Conservation (phyloP, 2,888 invertebrate genomes). For the Lasioglossum lativentre region DNA sequence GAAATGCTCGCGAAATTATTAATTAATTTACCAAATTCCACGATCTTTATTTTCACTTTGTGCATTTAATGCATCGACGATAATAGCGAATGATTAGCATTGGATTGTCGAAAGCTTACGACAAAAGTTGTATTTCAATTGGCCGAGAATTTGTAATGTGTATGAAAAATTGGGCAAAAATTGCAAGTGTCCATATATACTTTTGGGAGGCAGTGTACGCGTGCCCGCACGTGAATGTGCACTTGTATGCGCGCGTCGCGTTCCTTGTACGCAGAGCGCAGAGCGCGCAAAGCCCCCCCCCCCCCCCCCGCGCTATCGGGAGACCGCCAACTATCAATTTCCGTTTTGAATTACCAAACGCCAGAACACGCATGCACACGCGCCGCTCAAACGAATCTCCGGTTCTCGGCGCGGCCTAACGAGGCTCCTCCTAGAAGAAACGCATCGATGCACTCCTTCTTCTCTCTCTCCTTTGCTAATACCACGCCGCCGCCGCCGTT, state of each 20-base stretch:
- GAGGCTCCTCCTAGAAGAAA: constrained; percentile 62
- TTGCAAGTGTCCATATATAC: background rate
- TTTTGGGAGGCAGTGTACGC: background rate
- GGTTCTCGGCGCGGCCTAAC: constrained; percentile 57
- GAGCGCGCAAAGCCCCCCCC: constrained; percentile 19
- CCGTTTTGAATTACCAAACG: constrained; percentile 81
- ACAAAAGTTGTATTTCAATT: background rate
- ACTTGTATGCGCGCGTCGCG: constrained; percentile 23
- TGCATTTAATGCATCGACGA: too few species aligned
- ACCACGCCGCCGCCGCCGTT: constrained; percentile 16
- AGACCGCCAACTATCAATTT: constrained; percentile 81
- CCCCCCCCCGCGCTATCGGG: constrained; percentile 59
- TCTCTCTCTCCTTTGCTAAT: constrained; percentile 37
- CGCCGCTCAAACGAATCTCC: constrained; percentile 78
- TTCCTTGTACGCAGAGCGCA: constrained; percentile 49
- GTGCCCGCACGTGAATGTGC: background rate
- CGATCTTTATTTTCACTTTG: background rate
- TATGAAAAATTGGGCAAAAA: background rate
- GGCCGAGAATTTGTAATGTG: too few species aligned
- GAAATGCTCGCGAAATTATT: background rate
- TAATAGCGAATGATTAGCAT: too few species aligned
- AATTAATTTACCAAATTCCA: background rate
- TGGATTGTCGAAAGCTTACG: too few species aligned
- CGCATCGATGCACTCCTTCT: constrained; percentile 47
- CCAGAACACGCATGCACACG: constrained; percentile 73